Percentiles rank a stretch among this genome's conserved stretches.
Conservation (phyloP, 1,140 invertebrate genomes). For the Agraylea sexmaculata region DNA sequence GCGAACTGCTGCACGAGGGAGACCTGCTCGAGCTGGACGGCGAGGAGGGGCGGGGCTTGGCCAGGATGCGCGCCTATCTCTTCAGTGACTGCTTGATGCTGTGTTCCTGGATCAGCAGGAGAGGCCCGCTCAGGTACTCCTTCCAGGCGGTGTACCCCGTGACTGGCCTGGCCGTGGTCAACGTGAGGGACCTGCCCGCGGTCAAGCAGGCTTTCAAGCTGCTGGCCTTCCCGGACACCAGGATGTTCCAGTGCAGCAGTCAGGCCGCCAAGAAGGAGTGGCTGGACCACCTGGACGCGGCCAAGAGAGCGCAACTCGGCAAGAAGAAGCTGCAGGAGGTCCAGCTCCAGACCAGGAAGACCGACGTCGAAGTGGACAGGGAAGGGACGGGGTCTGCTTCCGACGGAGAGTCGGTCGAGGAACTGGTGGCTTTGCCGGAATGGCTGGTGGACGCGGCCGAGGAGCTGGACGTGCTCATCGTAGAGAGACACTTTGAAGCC, state of each 20-base stretch:
- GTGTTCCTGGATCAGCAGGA: conserved; percentile 56
- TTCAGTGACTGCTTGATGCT: conserved; percentile 67
- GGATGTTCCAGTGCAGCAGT: conserved; percentile 84
- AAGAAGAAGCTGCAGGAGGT: conserved; percentile 50
- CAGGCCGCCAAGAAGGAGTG: conserved; percentile 84
- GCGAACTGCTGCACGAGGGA: conserved; percentile 76
- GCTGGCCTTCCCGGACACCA: conserved; percentile 84
- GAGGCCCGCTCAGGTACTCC: conserved; percentile 75
- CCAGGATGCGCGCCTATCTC: conserved; percentile 84
- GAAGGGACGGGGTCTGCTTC: conserved; percentile 32
- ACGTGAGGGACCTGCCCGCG: conserved; percentile 82
- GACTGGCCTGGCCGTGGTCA: conserved; percentile 86
- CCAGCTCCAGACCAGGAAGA: conserved; percentile 41
- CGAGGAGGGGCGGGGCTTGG: conserved; percentile 72
- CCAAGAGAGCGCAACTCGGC: conserved; percentile 71
- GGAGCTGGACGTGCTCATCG: conserved; percentile 92
- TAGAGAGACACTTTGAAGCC: conserved; percentile 94
- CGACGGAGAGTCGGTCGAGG: conserved; percentile 43
- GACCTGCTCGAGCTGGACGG: conserved; percentile 83
- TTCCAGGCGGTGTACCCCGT: conserved; percentile 85
- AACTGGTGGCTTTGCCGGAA: conserved; percentile 53
- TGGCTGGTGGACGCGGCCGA: conserved; percentile 89
- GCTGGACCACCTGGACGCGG: conserved; percentile 86
- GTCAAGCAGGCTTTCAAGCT: conserved; percentile 91
- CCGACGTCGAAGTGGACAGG: conserved; percentile 25